These are phyloP conservation scores for Sparidentex hasta DNA, from an alignment of 2,797 vertebrate species.

Conservation along the genomic window DNA sequence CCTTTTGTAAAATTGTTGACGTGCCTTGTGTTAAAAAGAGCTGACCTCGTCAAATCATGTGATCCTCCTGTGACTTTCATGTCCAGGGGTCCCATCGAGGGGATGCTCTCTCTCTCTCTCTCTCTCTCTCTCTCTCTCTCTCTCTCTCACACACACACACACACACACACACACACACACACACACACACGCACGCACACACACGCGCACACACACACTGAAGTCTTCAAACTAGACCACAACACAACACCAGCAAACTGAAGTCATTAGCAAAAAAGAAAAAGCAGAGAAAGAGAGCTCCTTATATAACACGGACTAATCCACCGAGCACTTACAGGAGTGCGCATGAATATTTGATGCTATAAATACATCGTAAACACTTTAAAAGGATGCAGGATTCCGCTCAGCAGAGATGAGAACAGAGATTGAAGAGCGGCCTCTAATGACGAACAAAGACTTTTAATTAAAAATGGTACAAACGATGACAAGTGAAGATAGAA, in stretches of 20 bases:
- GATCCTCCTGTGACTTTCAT: conserved; percentile 29
- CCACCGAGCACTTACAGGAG: conserved; percentile 31
- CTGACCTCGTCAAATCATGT: not conserved
- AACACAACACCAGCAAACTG: conserved; percentile 2
- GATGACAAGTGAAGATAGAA: conserved; percentile 7
- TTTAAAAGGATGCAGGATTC: conserved; percentile 7
- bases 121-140: not conserved
- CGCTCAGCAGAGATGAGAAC: not conserved
- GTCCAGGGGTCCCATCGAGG: conserved; percentile 5
- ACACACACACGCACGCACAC: not conserved
- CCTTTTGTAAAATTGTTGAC: not conserved
- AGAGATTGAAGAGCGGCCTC: not conserved
- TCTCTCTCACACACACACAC: not conserved
- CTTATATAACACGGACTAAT: conserved; percentile 17
- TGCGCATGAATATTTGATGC: conserved; percentile 59
- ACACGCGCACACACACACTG: not conserved
- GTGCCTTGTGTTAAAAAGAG: too few relatives aligned
- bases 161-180: conserved; percentile 1
- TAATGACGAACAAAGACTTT: conserved; percentile 6
- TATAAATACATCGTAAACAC: conserved; percentile 36
- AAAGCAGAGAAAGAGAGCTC: not conserved
- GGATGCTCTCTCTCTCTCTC: not conserved
- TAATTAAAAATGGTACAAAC: conserved; percentile 10
- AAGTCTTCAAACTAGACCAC: not conserved
- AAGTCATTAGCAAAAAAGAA: not conserved